These are phyloP conservation scores for Octodon degus DNA, from an alignment of 2,113 vertebrate species.

Conservation along the genomic window DNA sequence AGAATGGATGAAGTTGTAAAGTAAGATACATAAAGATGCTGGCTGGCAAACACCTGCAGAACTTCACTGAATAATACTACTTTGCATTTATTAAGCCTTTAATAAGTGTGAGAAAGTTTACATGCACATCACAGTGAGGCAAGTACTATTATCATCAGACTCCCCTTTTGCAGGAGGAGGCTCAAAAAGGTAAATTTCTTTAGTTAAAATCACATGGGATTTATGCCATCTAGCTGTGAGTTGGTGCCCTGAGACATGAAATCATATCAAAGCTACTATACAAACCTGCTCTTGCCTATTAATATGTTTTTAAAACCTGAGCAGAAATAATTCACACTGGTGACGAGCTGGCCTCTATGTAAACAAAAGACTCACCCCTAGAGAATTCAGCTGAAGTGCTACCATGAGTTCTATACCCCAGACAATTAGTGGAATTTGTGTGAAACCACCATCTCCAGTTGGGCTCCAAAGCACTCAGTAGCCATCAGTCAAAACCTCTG, in stretches of 20 bases:
- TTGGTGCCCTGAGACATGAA: background rate
- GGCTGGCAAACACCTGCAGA: background rate
- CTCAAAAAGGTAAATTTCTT: background rate
- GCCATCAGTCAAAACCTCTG: background rate
- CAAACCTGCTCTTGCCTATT: background rate
- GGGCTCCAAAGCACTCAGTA: background rate
- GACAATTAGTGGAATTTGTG: background rate
- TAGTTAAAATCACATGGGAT: background rate
- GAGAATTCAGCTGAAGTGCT: background rate
- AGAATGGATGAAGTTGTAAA: background rate
- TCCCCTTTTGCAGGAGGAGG: background rate
- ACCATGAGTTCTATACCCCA: background rate
- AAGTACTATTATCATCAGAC: background rate
- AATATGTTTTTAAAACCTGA: background rate
- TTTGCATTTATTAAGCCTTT: background rate
- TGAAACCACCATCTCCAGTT: background rate
- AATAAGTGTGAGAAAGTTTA: background rate
- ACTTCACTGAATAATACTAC: background rate
- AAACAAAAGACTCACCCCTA: background rate
- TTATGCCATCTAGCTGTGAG: background rate
- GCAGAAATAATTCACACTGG: background rate
- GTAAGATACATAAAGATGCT: background rate
- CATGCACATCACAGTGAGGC: accelerated
- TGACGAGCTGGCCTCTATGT: background rate
- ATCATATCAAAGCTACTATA: background rate